A percentile compares a stretch with the other conserved stretches of the same genome.
phyloP scores from a whole-genome alignment of 2,888 invertebrate genomes.

The Antheraea assamensis region DNA sequence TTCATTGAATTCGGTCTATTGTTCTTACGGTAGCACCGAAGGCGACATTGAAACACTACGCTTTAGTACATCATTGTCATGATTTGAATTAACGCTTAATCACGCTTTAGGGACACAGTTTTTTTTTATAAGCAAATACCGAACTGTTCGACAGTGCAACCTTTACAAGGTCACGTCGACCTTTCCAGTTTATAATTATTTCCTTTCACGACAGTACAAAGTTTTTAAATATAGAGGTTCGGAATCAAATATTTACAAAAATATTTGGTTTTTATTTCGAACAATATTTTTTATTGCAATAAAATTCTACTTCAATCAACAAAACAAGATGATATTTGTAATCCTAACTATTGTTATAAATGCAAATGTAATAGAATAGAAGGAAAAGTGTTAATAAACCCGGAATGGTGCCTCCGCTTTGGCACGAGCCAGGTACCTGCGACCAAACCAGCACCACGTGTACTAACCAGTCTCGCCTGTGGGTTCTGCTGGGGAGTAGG shows the following conservation, averaged over 20 bases:
- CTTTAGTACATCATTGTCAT: not conserved
- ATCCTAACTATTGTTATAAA: not conserved
- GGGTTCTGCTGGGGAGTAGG: too few species aligned
- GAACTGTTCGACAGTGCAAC: not conserved
- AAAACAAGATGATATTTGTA: not conserved
- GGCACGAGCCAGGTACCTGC: too few species aligned
- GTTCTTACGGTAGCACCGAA: constrained; percentile 8
- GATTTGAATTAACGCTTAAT: not conserved
- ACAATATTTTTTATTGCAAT: not conserved
- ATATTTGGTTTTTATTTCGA: not conserved
- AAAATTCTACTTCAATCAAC: not conserved
- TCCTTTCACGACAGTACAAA: not conserved
- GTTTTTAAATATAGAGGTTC: not conserved
- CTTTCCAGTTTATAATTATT: not conserved
- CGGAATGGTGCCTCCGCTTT: too few species aligned
- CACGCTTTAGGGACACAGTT: not conserved
- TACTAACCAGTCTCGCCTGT: too few species aligned
- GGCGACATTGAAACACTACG: not conserved
- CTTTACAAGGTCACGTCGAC: not conserved
- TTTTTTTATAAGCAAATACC: not conserved
- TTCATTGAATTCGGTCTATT: constrained; percentile 10
- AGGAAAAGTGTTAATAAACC: too few species aligned
- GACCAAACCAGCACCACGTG: too few species aligned
- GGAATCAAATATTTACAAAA: not conserved
- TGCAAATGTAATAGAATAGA: too few species aligned